Percentiles rank a stretch among this genome's conserved stretches.
Evolutionary conservation across 1,140 invertebrate species (phyloP).

Genomic region (Saxidomus purpurata): DNA sequence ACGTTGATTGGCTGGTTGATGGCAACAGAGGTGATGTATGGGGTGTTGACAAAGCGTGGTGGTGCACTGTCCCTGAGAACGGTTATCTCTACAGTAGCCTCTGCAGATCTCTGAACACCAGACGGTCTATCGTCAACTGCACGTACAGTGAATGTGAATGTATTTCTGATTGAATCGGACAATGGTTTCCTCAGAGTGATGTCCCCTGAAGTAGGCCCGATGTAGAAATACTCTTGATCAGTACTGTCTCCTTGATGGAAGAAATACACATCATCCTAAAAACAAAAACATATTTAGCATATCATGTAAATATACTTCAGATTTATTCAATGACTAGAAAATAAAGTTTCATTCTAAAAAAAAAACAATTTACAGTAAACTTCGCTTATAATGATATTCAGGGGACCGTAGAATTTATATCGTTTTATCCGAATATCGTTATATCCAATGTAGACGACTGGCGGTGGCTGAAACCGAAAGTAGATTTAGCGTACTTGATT

Average conservation of each 20-base stretch:
- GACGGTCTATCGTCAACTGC: slow-evolving; percentile 61
- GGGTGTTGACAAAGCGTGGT: slow-evolving; percentile 73
- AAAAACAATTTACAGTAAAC: no score
- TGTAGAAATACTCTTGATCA: slow-evolving; percentile 75
- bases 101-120: slow-evolving; percentile 11
- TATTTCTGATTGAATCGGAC: slow-evolving; percentile 3
- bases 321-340: no score
- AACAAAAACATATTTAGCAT: neutral
- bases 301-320: no score
- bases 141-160: slow-evolving; percentile 69
- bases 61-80: slow-evolving; percentile 69
- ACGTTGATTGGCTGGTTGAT: slow-evolving; percentile 70
- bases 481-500: no score
- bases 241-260: slow-evolving; percentile 49
- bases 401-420: no score
- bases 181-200: slow-evolving; percentile 75
- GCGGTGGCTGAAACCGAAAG: no score
- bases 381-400: no score
- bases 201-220: slow-evolving; percentile 74
- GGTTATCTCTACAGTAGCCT: slow-evolving; percentile 65
- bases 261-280: slow-evolving; percentile 76
- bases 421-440: no score
- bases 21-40: slow-evolving; percentile 72
- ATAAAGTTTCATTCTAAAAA: no score
- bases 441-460: no score